Base-by-base conservation (phyloP, 2,888 invertebrate species). In the Melangyna quadrimaculata region DNA sequence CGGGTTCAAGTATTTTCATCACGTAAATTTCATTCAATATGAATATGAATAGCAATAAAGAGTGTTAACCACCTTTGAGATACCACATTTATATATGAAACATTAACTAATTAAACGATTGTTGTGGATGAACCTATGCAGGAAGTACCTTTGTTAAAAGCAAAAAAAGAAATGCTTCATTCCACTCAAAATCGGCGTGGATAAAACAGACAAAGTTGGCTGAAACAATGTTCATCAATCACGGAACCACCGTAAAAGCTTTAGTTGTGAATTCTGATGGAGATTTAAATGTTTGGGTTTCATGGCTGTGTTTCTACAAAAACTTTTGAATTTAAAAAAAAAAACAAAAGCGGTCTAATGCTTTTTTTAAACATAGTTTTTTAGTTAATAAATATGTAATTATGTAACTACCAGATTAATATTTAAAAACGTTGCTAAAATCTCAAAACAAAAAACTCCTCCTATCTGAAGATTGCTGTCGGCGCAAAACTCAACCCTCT, bases 1-100 rank as follows among this genome's bases (percentile, higher is more conserved):
- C 9, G 35, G 32, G 78, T 74, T 79, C 70, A 78, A 43, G 57
- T 83, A 83, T 79, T 83, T 69, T 32, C 51, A 24, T 83, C 83
- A 83, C 83, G 83, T 83, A 65, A 14, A 63, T 48, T 27, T 27
- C 17, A 74, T 74, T 57, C 63, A 51, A 83, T 74, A 55, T 78
- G 70, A 83, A 78, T 83, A 79, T 79, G 79, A 83, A 74, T 73
- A 57, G 27, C 55, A 35, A 24, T n/a, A 24, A 22, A 63, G 7
- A 55, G 57, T 63, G 55, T 51, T 57, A 57, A 69, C 63, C 32
- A 65, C 70, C 74, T 61, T 59, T 51, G 45, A 72, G 67, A 59
- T 63, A 27, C 27, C 3, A 4, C 6, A 27, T n/a, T n/a, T n/a
- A n/a, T 40, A 51, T 17, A 67, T 37, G 57, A 63, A 24, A 35